Evolutionary conservation across 2,113 vertebrate species (phyloP).

Genomic region (Eolophus roseicapilla): DNA sequence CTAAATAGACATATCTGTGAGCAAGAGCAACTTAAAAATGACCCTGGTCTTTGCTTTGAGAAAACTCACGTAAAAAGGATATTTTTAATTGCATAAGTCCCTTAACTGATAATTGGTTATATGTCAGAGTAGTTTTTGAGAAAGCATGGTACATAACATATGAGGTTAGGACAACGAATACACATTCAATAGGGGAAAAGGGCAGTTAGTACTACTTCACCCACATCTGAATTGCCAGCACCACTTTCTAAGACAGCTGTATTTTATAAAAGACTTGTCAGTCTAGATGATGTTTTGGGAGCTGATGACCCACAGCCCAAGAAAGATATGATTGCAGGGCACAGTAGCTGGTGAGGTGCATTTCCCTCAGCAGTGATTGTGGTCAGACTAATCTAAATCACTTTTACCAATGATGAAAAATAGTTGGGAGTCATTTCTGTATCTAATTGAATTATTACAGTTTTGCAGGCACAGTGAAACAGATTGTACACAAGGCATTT

Average conservation of each 20-base stretch:
- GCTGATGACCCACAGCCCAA: neutral
- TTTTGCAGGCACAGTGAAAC: slow-evolving; percentile 81
- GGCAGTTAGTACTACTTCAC: neutral
- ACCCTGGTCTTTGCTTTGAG: neutral
- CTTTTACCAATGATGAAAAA: neutral
- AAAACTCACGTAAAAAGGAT: accelerated
- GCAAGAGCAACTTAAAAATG: neutral
- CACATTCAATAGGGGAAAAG: neutral
- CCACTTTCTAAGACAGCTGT: neutral
- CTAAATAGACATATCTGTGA: neutral
- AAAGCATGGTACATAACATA: neutral
- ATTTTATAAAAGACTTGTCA: neutral
- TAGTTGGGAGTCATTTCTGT: neutral
- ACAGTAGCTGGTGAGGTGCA: neutral
- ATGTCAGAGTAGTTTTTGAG: neutral
- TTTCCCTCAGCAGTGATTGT: neutral
- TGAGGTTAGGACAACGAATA: neutral
- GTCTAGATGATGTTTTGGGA: neutral
- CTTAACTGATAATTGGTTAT: neutral
- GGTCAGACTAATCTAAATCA: neutral
- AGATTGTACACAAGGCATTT: slow-evolving; percentile 88
- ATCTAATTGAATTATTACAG: slow-evolving; percentile 61
- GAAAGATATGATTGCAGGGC: neutral
- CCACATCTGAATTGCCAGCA: neutral
- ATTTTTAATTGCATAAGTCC: neutral